Percentiles rank a stretch among this genome's conserved stretches.
These are phyloP conservation scores for Pachliopta kotzebuea DNA, from an alignment of 2,888 invertebrate species.

Conservation along the genomic window DNA sequence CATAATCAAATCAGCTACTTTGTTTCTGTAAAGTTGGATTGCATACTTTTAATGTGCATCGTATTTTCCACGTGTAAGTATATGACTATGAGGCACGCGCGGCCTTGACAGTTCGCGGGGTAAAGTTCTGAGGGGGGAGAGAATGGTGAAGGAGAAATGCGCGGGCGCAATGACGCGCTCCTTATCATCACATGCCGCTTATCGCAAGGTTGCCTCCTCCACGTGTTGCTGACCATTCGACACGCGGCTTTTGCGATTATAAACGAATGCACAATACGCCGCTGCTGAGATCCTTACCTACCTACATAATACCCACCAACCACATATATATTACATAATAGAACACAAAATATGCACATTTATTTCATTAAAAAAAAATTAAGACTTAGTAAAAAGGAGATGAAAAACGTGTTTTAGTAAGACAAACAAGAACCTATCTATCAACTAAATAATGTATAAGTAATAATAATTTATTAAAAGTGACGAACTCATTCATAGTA, in stretches of 20 bases:
- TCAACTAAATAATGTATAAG: too few relatives aligned
- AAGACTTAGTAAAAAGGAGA: too few relatives aligned
- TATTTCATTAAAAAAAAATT: too few relatives aligned
- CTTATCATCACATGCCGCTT: slow-evolving; percentile 68
- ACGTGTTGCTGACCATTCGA: slow-evolving; percentile 53
- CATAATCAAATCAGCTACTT: slow-evolving; percentile 16
- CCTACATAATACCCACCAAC: too few relatives aligned
- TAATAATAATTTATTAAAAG: too few relatives aligned
- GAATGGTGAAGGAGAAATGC: slow-evolving; percentile 52
- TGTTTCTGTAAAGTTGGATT: slow-evolving; percentile 19
- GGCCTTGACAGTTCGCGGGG: slow-evolving; percentile 19
- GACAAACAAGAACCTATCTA: too few relatives aligned
- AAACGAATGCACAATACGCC: background rate
- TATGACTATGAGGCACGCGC: slow-evolving; percentile 35
- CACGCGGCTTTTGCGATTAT: slow-evolving; percentile 26
- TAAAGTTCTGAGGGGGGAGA: slow-evolving; percentile 29
- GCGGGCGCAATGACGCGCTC: slow-evolving; percentile 50
- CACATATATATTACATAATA: too few relatives aligned
- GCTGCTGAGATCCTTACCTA: background rate
- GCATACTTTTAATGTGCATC: slow-evolving; percentile 28
- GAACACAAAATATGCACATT: too few relatives aligned
- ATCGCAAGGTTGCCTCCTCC: slow-evolving; percentile 63
- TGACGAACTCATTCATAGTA: too few relatives aligned
- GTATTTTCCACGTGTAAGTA: slow-evolving; percentile 60
- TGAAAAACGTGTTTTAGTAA: too few relatives aligned